Conservation (phyloP, 2,797 vertebrate species). For the Scomberomorus guttatus region DNA sequence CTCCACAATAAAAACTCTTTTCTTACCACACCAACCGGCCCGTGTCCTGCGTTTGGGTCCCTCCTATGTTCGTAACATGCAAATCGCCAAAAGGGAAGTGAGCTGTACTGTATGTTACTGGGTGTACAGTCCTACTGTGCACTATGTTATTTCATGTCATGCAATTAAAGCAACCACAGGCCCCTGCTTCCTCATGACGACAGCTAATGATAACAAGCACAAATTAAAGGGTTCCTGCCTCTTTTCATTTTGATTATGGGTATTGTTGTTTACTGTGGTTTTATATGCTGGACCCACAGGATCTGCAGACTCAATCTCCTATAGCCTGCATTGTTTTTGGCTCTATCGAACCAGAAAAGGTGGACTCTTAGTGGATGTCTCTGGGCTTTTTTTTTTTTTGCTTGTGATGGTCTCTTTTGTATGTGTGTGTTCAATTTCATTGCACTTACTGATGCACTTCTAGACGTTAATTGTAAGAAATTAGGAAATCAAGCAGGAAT, state of each 20-base stretch:
- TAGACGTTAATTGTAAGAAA: slow-evolving; percentile 46
- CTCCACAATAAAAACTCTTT: too few relatives aligned
- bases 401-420: slow-evolving; percentile 33
- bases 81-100: slow-evolving; percentile 15
- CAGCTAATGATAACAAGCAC: slow-evolving; percentile 57
- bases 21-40: too few relatives aligned
- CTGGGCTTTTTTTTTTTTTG: slow-evolving; percentile 39
- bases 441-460: slow-evolving; percentile 52
- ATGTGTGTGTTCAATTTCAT: slow-evolving; percentile 49
- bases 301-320: slow-evolving; percentile 62
- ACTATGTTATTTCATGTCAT: background rate
- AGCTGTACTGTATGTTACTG: background rate
- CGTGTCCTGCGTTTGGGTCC: too few relatives aligned
- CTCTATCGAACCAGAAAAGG: slow-evolving; percentile 73
- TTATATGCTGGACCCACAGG: slow-evolving; percentile 48
- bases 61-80: background rate
- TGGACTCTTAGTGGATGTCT: slow-evolving; percentile 68
- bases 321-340: slow-evolving; percentile 65
- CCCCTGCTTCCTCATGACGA: slow-evolving; percentile 48
- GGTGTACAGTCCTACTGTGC: background rate
- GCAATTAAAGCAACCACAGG: slow-evolving; percentile 36
- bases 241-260: slow-evolving; percentile 44
- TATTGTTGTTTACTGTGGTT: slow-evolving; percentile 59
- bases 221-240: slow-evolving; percentile 51
- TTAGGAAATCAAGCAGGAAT: slow-evolving; percentile 48